Evolutionary conservation across 2,797 vertebrate species (phyloP), one percentile per base, ranked within the genome.

Genomic region (Myotis findleyi): DNA sequence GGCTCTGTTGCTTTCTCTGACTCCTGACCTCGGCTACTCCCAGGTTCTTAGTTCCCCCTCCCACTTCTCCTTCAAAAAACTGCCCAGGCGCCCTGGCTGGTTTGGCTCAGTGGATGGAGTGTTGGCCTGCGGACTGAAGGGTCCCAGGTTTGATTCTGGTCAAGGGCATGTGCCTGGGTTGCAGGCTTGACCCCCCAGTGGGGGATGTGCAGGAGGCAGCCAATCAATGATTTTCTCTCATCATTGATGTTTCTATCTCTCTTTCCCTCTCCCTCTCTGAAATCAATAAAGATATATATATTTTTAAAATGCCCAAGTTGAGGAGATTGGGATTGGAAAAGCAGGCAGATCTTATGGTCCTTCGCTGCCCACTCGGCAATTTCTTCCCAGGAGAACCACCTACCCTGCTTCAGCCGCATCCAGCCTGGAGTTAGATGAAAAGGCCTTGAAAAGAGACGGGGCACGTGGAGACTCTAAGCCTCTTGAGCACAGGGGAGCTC

Each of bases 321-420:
- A 44, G 57, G 91, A 83, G 41, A 27, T 33, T 5, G 33, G 59
- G 23, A 30, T 30, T 64, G 73, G 47, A n/a, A 86, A 53, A n/a
- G 41, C 33, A 87, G n/a, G 55, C 62, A 86, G 38, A 64, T 44
- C 25, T n/a, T n/a, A 10, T n/a, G 66, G 21, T 30, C 38, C 71
- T 92, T 69, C 21, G 1, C 49, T 47, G n/a, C n/a, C 33, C 53
- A 11, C 20, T 25, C 36, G 17, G 86, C 36, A 36, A 4, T 59
- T 64, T 76, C 57, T 80, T 76, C 68, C 68, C 64, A 76, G 33
- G 66, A 72, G 51, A 77, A 64, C n/a, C 84, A 13, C 57, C 51
- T 49, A 14, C 21, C 59, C 55, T 3, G 13, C 6, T 4, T 49
- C 5, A 2, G 0, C 0, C 0, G 14, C 25, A 30, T 75, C n/a